Evolutionary conservation across 1,140 invertebrate species (phyloP).

Genomic region (Drosophila leontia): DNA sequence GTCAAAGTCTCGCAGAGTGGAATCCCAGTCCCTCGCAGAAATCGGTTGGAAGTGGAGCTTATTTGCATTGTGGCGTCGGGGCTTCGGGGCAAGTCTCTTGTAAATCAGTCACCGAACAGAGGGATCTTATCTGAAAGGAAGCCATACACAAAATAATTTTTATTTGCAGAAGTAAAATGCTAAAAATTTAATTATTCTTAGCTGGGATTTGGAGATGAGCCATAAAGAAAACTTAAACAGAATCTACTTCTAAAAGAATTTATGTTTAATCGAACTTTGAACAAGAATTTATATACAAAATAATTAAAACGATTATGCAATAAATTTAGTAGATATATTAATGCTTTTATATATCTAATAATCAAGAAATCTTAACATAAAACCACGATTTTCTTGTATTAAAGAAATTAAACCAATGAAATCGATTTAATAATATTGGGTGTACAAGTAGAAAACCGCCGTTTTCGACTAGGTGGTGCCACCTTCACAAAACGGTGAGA

Average conservation of each 20-base stretch:
- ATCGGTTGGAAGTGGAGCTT: conserved; percentile 9
- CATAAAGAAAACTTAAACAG: neutral
- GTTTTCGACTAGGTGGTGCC: no score
- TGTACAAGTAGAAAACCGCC: no score
- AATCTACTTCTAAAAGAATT: neutral
- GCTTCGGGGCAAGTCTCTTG: conserved; percentile 22
- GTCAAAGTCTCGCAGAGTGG: conserved; percentile 61
- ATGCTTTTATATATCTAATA: neutral
- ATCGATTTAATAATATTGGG: neutral
- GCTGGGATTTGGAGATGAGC: neutral
- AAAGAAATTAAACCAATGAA: neutral
- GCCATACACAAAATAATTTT: conserved; percentile 3
- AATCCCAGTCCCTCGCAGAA: conserved; percentile 3
- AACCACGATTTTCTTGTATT: neutral
- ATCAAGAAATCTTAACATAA: neutral
- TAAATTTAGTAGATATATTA: neutral
- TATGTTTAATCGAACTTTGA: neutral
- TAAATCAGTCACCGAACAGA: conserved; percentile 22
- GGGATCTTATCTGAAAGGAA: conserved; percentile 25
- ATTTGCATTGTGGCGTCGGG: conserved; percentile 17
- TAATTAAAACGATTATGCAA: neutral
- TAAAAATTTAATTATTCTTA: neutral
- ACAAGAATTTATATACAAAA: neutral
- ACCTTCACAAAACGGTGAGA: no score
- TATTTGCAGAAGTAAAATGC: conserved; percentile 11